Evolutionary conservation across 2,888 invertebrate genomes (phyloP).

Genomic region (Arctia plantaginis): DNA sequence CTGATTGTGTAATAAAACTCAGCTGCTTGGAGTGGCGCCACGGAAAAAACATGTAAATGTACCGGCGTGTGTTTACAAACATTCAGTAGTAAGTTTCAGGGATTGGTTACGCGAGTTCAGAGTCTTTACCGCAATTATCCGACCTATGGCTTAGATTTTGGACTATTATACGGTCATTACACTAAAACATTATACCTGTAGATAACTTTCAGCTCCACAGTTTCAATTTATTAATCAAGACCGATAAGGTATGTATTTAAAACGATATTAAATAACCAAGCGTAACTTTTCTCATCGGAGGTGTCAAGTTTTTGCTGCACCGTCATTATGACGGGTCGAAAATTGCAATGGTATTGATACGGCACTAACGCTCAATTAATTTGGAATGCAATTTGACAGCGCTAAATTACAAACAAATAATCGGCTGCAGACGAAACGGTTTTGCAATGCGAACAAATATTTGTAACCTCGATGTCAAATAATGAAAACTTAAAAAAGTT

Average conservation of each 20-base stretch:
- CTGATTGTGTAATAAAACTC: constrained; percentile 74
- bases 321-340: constrained; percentile 76
- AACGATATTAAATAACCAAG: constrained; percentile 75
- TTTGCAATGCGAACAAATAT: constrained; percentile 52
- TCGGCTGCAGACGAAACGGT: constrained; percentile 50
- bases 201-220: constrained; percentile 46
- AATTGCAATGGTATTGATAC: constrained; percentile 72
- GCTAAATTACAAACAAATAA: constrained; percentile 69
- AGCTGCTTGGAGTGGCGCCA: constrained; percentile 70
- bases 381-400: constrained; percentile 78
- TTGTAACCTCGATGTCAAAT: constrained; percentile 52
- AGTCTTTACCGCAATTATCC: constrained; percentile 55
- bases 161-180: constrained; percentile 51
- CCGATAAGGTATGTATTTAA: constrained; percentile 62
- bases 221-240: constrained; percentile 62
- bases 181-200: constrained; percentile 48
- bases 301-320: constrained; percentile 79
- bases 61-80: constrained; percentile 76
- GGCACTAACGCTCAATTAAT: constrained; percentile 78
- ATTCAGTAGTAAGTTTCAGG: constrained; percentile 59
- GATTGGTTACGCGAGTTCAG: constrained; percentile 50
- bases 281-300: constrained; percentile 63
- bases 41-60: constrained; percentile 69
- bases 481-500: constrained; percentile 40
- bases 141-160: constrained; percentile 61